Base-by-base conservation (phyloP, 2,113 vertebrate species). In the Lasiurus borealis region DNA sequence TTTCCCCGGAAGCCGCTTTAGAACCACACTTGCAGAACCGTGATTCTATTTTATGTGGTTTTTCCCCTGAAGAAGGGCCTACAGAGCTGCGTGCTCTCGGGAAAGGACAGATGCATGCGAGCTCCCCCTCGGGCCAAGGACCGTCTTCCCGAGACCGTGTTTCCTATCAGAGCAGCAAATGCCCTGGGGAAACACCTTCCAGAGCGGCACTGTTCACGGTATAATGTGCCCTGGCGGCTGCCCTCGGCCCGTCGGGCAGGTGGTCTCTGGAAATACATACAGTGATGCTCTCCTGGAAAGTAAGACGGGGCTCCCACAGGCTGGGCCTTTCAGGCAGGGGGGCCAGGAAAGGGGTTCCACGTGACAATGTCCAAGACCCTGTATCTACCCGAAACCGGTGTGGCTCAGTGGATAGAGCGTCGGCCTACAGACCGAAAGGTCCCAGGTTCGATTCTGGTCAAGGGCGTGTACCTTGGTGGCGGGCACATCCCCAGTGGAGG, bases 121-220 rank as follows among this genome's bases (percentile, higher is more conserved):
- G 36, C 54, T 36, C 23, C 40, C 3, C 40, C 71, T 75, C 48
- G 6, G 52, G 77, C 66, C 68, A 86, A 80, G 88, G 10, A 1
- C 25, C 12, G 9, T 69, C 64, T 73, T 72, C 64, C 8, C 88
- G 83, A 88, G 71, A 40, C 19, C 9, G 12, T 12, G 50, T 72
- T 93, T 95, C 57, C 87, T 29, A 80, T 73, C 57, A 8, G 85
- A 76, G 57, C 14, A 66, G 89, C 64, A 57, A 96, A 87, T 62
- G 40, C 18, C 0, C 88, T 71, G 87, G 84, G 84, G 76, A 95
- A 95, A 93, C 36, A 27, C 69, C 85, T 85, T 73, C n/a, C 72
- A 78, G 84, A 91, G 81, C 77, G 68, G 66, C 78, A 64, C 73
- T 94, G 40, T 8, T 19, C 69, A 40, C 46, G 40, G 72, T 68